Evolutionary conservation across 2,888 invertebrate species (phyloP), one percentile per base, ranked within the genome.

Genomic region (Athrips mouffetella): DNA sequence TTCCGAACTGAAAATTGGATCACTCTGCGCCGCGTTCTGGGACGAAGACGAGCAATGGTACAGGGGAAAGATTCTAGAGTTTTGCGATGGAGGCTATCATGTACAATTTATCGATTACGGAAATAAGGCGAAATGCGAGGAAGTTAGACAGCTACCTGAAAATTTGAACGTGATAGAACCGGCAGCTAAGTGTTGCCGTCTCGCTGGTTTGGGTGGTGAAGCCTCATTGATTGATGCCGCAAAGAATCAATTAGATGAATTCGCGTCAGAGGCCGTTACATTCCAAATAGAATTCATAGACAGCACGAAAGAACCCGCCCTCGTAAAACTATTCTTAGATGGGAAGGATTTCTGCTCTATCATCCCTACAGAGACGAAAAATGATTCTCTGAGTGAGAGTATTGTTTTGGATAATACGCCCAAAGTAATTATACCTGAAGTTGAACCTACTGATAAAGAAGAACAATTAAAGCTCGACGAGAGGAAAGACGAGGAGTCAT

Each of bases 51-150:
- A 89, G 35, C 86, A 87, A 55, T 93, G 93, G 92, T 94, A 93
- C 63, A 81, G 94, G 55, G 92, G 91, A 0, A 89, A 89, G 46
- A 86, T 93, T 44, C 65, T 92, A 10, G 91, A 91, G 41, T 89
- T 90, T 49, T 89, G 89, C 33, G 91, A 90, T 13, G 71, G 75
- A 0, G 88, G 89, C 6, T 84, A 89, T 45, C 90, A 90, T 62
- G 92, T 93, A 0, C 79, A 91, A 48, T 93, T 92, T 59, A 89
- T 93, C 15, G 94, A 94, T 73, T 93, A 92, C 60, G 94, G 94
- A 1, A 93, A 93, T 63, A 91, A 92, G 39, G 90, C 92, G 5
- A 83, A 89, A 40, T 90, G 91, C 48, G 88, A 85, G 45, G 90
- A 91, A 54, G 85, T 93, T 47, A 88, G 90, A 47, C 83, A 84